Base-by-base conservation (phyloP, 2,888 invertebrate species). In the Caenorhabditis sp. region DNA sequence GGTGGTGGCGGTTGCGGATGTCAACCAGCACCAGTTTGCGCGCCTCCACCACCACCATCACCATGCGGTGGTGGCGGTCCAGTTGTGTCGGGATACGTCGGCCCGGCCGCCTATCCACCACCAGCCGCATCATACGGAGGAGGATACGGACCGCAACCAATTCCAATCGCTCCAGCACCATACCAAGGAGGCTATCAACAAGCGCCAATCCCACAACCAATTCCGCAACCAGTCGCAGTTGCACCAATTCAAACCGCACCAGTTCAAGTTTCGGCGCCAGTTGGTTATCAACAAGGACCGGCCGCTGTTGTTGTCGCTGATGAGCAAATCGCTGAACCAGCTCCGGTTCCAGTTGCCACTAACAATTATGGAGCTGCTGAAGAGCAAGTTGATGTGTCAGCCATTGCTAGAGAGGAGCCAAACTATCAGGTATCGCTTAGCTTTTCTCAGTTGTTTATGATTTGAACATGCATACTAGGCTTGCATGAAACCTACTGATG, bases 1-100 rank as follows among this genome's bases (percentile, higher is more conserved):
- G 73, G 67, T 14, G 69, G 73, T 4, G 61, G 68, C 14, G 73
- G 68, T 17, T 75, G 75, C 61, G 75, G 72, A 31, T 71, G 71
- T 55, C 72, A 69, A 37, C 75, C 50, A 49, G 63, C 65, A 1
- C 73, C 72, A 43, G 69, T 73, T 0, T 73, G 70, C 23, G 69
- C 71, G 1, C 72, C 72, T 60, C 68, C 61, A 43, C 68, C 68
- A 51, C 36, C 63, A 57, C 66, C 73, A 63, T 61, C 73, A 24
- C 66, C 73, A 58, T 69, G 69, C 24, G 63, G 72, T 36, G 63
- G 65, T 53, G 73, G 73, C 53, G 73, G 73, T 14, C 57, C 49
- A 23, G 62, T 69, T 31, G 73, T 69, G 17, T 69, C 66, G 27
- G 73, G 69, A 57, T 73, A 73, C 55, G 73, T 66, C 31, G 69